phyloP scores from a whole-genome alignment of 2,797 vertebrate species.

The Chromobotia macracanthus region DNA sequence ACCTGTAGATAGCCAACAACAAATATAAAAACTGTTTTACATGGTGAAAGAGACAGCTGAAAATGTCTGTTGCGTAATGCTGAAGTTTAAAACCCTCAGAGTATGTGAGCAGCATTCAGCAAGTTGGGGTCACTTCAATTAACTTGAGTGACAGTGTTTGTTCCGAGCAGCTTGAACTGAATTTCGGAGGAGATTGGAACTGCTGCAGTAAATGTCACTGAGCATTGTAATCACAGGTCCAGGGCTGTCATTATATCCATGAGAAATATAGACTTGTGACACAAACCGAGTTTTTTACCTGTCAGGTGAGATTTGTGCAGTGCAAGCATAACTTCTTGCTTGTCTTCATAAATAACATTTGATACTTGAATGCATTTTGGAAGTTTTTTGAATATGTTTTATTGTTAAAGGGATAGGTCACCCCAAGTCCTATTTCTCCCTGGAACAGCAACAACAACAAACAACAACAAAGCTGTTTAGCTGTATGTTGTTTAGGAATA shows the following conservation, averaged over 20 bases:
- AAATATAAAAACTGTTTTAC: constrained; percentile 6
- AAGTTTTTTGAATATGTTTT: too few species aligned
- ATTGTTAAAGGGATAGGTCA: too few species aligned
- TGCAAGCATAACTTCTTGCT: not conserved
- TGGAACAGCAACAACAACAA: too few species aligned
- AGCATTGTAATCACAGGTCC: constrained; percentile 59
- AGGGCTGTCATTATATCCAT: constrained; percentile 66
- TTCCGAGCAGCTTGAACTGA: constrained; percentile 26
- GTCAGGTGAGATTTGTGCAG: constrained; percentile 14
- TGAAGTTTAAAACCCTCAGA: constrained; percentile 20
- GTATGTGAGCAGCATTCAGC: not conserved
- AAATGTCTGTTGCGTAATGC: constrained; percentile 43
- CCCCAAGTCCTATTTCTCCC: too few species aligned
- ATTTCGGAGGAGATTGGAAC: constrained; percentile 27
- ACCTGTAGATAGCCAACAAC: constrained; percentile 12
- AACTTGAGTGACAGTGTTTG: not conserved
- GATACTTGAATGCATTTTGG: not conserved
- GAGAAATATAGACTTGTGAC: constrained; percentile 63
- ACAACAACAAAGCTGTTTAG: too few species aligned
- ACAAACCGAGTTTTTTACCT: not conserved
- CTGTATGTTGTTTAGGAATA: too few species aligned
- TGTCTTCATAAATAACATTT: not conserved
- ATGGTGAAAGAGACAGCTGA: constrained; percentile 30
- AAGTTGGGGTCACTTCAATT: constrained; percentile 39
- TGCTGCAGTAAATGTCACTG: constrained; percentile 67